Percentiles rank a stretch among this genome's conserved stretches.
These are phyloP conservation scores for Alces alces DNA, from an alignment of 2,113 vertebrate genomes.

Conservation along the genomic window DNA sequence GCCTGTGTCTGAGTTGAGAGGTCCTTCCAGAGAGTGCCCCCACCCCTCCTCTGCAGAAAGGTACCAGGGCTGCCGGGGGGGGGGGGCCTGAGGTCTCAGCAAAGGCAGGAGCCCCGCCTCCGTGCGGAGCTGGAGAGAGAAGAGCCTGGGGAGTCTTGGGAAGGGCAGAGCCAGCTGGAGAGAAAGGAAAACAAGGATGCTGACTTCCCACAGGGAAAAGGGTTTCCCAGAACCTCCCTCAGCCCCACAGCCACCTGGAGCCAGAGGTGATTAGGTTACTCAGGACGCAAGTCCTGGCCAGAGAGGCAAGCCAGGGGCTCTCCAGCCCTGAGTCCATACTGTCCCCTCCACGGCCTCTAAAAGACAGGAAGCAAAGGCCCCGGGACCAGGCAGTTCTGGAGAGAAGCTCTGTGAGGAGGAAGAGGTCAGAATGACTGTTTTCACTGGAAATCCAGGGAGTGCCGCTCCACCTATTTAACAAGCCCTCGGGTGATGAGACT, in stretches of 20 bases:
- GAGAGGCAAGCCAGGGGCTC: background rate
- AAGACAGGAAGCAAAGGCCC: background rate
- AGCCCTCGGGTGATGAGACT: background rate
- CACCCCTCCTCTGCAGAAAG: background rate
- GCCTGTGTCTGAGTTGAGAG: background rate
- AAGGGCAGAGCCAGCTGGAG: background rate
- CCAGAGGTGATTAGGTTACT: background rate
- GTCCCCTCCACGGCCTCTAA: background rate
- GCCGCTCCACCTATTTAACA: background rate
- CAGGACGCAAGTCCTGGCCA: background rate
- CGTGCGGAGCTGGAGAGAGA: fast-evolving
- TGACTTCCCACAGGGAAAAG: background rate
- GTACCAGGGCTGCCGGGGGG: background rate
- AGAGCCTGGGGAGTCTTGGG: background rate
- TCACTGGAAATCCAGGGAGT: background rate
- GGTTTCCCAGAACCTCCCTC: background rate
- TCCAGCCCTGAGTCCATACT: background rate
- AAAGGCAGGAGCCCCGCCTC: background rate
- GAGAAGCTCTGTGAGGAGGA: background rate
- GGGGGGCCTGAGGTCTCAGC: background rate
- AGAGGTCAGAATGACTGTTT: background rate
- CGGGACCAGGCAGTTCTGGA: background rate
- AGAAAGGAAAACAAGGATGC: background rate
- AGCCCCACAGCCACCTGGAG: background rate
- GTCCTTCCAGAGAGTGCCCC: background rate